phyloP scores from a whole-genome alignment of 1,140 invertebrate genomes.

The Wasmannia auropunctata region DNA sequence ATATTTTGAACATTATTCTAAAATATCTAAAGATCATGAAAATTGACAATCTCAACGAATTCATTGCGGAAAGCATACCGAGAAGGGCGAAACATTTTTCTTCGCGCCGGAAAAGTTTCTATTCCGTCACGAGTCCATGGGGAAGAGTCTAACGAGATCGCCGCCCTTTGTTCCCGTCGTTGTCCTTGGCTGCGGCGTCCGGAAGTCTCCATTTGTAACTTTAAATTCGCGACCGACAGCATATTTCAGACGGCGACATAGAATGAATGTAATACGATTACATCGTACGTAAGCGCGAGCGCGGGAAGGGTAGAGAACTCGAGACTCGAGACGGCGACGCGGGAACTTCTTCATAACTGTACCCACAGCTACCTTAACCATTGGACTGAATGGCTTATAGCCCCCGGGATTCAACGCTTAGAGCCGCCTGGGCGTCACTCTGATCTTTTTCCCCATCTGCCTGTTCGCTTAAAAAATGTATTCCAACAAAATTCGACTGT shows the following conservation, averaged over 20 bases:
- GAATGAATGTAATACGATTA: slow-evolving; percentile 51
- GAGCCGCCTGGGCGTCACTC: background rate
- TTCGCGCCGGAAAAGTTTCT: slow-evolving; percentile 26
- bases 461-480: background rate
- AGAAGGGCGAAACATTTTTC: slow-evolving; percentile 1
- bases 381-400: slow-evolving; percentile 40
- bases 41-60: background rate
- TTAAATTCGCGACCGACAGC: slow-evolving; percentile 54
- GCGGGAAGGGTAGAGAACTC: background rate
- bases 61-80: background rate
- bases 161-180: slow-evolving; percentile 29
- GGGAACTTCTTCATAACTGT: slow-evolving; percentile 48
- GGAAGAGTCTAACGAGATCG: slow-evolving; percentile 39
- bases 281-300: slow-evolving; percentile 24
- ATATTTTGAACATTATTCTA: background rate
- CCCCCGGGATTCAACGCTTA: slow-evolving; percentile 37
- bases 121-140: background rate
- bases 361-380: slow-evolving; percentile 19
- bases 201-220: slow-evolving; percentile 49
- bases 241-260: slow-evolving; percentile 45
- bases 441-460: background rate
- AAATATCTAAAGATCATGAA: background rate
- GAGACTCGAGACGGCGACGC: background rate
- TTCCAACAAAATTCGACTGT: background rate
- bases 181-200: slow-evolving; percentile 1